Evolutionary conservation across 2,888 invertebrate species (phyloP), one percentile per base, ranked within the genome.

Genomic region (Drosophila multiciliata): DNA sequence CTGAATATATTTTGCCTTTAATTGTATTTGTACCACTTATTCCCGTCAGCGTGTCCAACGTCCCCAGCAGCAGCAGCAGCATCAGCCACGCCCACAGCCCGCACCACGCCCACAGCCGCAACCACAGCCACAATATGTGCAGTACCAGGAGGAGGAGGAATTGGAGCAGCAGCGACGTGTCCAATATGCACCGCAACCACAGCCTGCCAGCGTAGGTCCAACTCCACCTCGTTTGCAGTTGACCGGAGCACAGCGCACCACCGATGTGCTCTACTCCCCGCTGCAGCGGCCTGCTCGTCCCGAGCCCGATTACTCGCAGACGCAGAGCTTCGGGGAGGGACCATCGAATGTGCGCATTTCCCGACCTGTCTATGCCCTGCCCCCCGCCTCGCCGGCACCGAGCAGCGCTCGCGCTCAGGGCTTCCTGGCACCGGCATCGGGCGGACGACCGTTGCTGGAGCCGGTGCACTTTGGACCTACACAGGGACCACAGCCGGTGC

Each of bases 241-340:
- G 59, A 80, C 92, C 26, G 92, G 92, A 15, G 92, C 91, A 11
- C 92, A 92, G 74, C 92, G 92, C 60, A 85, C 91, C 58, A 91
- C 91, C 17, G 93, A 93, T 80, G 92, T 93, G 33, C 82, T 93
- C 3, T 93, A 93, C 63, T 91, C 93, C 1, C 90, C 92, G 1
- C 76, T 91, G 58, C 93, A 92, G 79, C 88, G 91, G 42, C 90
- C 92, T 29, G 89, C 92, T 3, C 92, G 93, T 17, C 93, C 93
- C 12, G 93, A 93, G 63, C 88, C 92, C 3, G 92, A 92, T 40
- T 93, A 92, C 60, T 84, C 92, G 6, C 93, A 93, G 62, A 88
- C 83, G 23, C 91, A 92, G 75, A 90, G 89, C 45, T 92, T 92
- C 55, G 92, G 93, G 9, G 91, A 92, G 0, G 92, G 91, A 12